Evolutionary conservation across 2,113 vertebrate genomes (phyloP).

Genomic region (Electrona antarctica): DNA sequence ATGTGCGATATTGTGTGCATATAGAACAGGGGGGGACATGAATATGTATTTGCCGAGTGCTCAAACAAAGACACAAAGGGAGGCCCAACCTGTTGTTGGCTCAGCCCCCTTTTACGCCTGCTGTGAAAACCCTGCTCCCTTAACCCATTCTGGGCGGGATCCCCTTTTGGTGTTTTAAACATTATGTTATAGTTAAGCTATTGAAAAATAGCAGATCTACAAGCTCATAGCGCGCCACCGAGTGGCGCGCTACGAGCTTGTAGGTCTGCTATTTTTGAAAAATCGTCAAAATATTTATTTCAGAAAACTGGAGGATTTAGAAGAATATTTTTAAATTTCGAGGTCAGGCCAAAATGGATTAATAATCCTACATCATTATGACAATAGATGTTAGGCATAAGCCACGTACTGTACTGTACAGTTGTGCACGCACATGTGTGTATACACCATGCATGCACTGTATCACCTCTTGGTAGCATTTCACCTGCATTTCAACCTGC

Average conservation of each 20-base stretch:
- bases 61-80: slow-evolving; percentile 72
- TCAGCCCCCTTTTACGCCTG: slow-evolving; percentile 60
- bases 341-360: no score
- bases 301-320: no score
- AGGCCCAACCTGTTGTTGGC: slow-evolving; percentile 71
- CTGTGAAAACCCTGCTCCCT: slow-evolving; percentile 66
- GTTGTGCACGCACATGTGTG: slow-evolving; percentile 38
- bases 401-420: slow-evolving; percentile 2
- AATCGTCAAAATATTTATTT: no score
- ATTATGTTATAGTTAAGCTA: no score
- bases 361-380: slow-evolving; percentile 72
- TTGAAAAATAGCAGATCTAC: no score
- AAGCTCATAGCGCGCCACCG: no score
- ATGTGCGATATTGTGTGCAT: slow-evolving; percentile 54
- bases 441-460: slow-evolving; percentile 26
- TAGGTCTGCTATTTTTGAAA: no score
- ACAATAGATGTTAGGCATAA: slow-evolving; percentile 67
- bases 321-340: no score
- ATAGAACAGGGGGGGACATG: slow-evolving; percentile 51
- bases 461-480: slow-evolving; percentile 22
- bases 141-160: no score
- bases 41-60: slow-evolving; percentile 71
- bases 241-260: no score
- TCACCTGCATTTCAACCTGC: background rate
- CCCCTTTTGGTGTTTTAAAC: no score